A percentile compares a stretch with the other conserved stretches of the same genome.
Evolutionary conservation across 2,797 vertebrate genomes (phyloP).

Genomic region (Gadopsis bispinosus): DNA sequence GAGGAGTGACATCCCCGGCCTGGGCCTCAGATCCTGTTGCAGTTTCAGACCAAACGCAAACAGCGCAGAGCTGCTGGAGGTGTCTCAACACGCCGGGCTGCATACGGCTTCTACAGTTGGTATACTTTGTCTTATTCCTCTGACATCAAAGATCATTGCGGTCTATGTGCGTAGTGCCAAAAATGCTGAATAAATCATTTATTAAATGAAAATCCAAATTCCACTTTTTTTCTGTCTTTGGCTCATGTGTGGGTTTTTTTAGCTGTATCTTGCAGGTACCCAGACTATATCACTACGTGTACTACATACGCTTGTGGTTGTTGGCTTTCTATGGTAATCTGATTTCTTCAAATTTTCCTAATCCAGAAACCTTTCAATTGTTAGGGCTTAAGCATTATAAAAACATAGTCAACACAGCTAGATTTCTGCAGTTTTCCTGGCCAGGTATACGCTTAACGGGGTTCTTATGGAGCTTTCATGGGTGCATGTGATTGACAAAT

Average conservation of each 20-base stretch:
- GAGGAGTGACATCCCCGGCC: conserved; percentile 57
- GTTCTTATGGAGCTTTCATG: not conserved
- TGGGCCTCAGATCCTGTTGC: conserved; percentile 64
- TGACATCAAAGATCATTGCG: conserved; percentile 23
- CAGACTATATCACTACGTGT: not conserved
- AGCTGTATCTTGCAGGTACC: not conserved
- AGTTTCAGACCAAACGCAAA: conserved; percentile 78
- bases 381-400: not conserved
- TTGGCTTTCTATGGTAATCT: not conserved
- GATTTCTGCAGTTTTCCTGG: not conserved
- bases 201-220: conserved; percentile 15
- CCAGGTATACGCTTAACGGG: too few species aligned
- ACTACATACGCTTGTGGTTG: not conserved
- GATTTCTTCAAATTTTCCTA: not conserved
- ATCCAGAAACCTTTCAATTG: not conserved
- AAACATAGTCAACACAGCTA: not conserved
- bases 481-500: not conserved
- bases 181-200: conserved; percentile 13
- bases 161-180: not conserved
- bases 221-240: conserved; percentile 8
- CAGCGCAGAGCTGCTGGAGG: conserved; percentile 56
- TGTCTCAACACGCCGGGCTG: conserved; percentile 62
- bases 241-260: not conserved
- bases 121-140: conserved; percentile 28
- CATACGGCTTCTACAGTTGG: conserved; percentile 24